Evolutionary conservation across 2,113 vertebrate species (phyloP).

Genomic region (Polypterus bichir): DNA sequence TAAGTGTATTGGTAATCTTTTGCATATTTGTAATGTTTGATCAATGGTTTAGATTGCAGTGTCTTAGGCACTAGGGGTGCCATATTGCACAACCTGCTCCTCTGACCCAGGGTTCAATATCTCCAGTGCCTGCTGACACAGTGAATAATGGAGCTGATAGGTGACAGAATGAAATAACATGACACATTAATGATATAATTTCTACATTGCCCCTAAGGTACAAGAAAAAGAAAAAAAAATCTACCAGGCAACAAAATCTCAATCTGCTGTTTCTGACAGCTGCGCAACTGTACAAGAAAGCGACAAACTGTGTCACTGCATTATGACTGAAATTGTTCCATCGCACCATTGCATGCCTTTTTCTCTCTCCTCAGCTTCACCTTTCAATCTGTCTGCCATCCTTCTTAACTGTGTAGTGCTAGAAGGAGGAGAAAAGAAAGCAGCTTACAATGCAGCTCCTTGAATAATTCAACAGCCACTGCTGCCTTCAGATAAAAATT

Average conservation of each 20-base stretch:
- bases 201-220: neutral
- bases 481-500: conserved; percentile 12
- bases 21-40: no score
- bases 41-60: no score
- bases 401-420: conserved; percentile 10
- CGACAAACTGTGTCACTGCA: conserved; percentile 15
- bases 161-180: neutral
- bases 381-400: conserved; percentile 27
- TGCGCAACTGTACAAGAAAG: neutral
- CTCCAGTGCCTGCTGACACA: no score
- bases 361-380: conserved; percentile 16
- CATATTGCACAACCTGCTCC: no score
- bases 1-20: no score
- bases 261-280: neutral
- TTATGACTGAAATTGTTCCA: conserved; percentile 30
- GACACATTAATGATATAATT: conserved; percentile 3
- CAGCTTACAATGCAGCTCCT: conserved; percentile 28
- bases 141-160: no score
- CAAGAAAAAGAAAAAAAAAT: neutral
- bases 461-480: conserved; percentile 28
- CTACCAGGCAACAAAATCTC: neutral
- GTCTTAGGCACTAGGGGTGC: no score
- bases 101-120: no score
- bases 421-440: conserved; percentile 9
- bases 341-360: conserved; percentile 26